Base-by-base conservation (phyloP, 2,888 invertebrate species). In the Melikaiella ostensackeni region DNA sequence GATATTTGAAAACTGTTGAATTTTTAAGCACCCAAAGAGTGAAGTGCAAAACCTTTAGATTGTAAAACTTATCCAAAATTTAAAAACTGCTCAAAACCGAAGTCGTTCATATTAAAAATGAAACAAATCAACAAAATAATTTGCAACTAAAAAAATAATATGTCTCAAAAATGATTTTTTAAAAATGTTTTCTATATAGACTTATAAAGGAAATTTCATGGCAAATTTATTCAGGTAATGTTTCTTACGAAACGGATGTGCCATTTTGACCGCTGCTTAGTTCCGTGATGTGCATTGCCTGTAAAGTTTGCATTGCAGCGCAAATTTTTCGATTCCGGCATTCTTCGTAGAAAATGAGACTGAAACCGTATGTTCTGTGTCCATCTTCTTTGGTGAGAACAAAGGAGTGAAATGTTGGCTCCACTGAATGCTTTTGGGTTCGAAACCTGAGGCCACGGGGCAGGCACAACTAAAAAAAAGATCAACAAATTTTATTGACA, bases 371-470 rank as follows among this genome's bases (percentile, higher is more conserved):
- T 84, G 96, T 96, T 85, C 98, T 94, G 84, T 96, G 96, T 76
- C 99, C 99, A 94, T 99, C 98, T 93, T 99, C 99, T 86, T 97
- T 94, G 19, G 99, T 99, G 81, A 99, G 97, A 77, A 99, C 95
- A 93, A 99, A 99, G 70, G 98, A 97, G 92, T 99, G 99, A 92
- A 99, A 98, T 89, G 94, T 95, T 16, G 98, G 96, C 86, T 97
- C 96, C 77, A 94, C 92, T 63, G 94, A 93, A 92, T 98, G 97
- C 92, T 97, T 98, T 91, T 99, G 98, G 16, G 98, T 99, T 83
- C 97, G 95, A 92, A 99, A 99, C 88, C 96, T 95, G 75, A 99
- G 93, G 62, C 99, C 99, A 92, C 96, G 96, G 79, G 99, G 99
- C 90, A 99, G 93, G 91, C 98, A 98, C 62, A 99, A 94, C 99